Percentiles rank a stretch among this genome's conserved stretches.
Evolutionary conservation across 2,888 invertebrate species (phyloP).

Genomic region (Mesorhabditis sp.): DNA sequence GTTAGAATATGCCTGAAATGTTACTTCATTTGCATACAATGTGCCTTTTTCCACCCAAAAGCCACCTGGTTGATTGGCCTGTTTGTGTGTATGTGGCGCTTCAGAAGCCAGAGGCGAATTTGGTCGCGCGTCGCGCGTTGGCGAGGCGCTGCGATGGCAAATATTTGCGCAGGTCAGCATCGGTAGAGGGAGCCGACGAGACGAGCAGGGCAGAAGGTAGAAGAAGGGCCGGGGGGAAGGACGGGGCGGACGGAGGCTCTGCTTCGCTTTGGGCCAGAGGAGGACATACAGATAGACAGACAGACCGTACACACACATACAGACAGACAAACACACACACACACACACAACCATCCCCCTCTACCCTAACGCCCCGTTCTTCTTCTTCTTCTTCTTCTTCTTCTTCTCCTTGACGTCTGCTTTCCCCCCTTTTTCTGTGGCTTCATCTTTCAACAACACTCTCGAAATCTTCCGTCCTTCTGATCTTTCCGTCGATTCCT

Average conservation of each 20-base stretch:
- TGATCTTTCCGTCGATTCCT: no score
- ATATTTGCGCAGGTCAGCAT: slow-evolving; percentile 5
- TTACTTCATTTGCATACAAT: no score
- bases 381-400: background rate
- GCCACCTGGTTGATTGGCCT: no score
- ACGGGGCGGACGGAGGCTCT: background rate
- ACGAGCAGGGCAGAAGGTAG: background rate
- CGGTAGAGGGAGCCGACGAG: background rate
- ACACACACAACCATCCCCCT: background rate
- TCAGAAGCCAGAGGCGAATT: background rate
- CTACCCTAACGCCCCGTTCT: background rate
- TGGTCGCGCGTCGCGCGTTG: background rate
- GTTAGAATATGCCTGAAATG: no score
- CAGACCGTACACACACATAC: background rate
- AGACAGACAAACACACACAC: background rate
- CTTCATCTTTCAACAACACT: no score
- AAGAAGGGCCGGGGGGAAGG: slow-evolving; percentile 1
- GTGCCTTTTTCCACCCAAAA: no score
- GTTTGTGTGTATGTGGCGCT: no score
- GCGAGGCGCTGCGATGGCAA: background rate
- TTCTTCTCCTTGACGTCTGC: background rate
- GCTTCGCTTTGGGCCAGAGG: background rate
- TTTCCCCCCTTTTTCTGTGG: background rate
- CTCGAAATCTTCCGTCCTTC: no score
- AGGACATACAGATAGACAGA: background rate